phyloP scores from a whole-genome alignment of 2,888 invertebrate species.

The Caenorhabditis virilis region DNA sequence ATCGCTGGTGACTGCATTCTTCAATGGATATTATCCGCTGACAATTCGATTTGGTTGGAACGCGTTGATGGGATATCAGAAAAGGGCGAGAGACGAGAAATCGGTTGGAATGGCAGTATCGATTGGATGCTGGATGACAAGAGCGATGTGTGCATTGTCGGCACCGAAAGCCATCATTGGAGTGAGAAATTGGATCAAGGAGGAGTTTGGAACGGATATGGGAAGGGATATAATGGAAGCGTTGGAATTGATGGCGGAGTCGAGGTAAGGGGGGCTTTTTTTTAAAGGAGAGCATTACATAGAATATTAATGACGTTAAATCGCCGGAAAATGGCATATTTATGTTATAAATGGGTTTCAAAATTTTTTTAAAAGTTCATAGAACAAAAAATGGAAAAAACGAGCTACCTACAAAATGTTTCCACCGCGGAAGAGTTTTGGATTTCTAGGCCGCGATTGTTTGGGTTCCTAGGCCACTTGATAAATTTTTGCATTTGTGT shows the following conservation, averaged over 20 bases:
- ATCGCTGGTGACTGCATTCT: conserved; percentile 82
- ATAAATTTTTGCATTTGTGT: too few species aligned
- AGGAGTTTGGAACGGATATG: conserved; percentile 31
- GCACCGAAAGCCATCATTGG: conserved; percentile 82
- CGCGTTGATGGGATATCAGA: conserved; percentile 31
- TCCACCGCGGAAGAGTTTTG: too few species aligned
- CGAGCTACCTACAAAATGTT: too few species aligned
- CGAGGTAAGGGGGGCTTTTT: conserved; percentile 5
- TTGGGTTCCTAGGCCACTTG: too few species aligned
- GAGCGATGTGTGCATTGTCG: conserved; percentile 63
- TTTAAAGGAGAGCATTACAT: too few species aligned
- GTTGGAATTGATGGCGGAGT: conserved; percentile 20
- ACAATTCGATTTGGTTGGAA: conserved; percentile 69
- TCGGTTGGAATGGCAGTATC: conserved; percentile 5
- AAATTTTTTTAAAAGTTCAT: not conserved
- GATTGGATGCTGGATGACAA: conserved; percentile 42
- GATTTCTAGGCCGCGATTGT: too few species aligned
- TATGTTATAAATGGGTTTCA: not conserved
- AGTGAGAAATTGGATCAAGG: conserved; percentile 77
- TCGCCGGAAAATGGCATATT: not conserved
- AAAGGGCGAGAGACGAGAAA: conserved; percentile 69
- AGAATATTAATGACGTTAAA: too few species aligned
- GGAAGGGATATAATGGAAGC: conserved; percentile 27
- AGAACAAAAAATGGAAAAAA: too few species aligned
- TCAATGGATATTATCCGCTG: conserved; percentile 82